These are phyloP conservation scores for Erinaceus europaeus DNA, from an alignment of 2,113 vertebrate genomes.

Conservation along the genomic window DNA sequence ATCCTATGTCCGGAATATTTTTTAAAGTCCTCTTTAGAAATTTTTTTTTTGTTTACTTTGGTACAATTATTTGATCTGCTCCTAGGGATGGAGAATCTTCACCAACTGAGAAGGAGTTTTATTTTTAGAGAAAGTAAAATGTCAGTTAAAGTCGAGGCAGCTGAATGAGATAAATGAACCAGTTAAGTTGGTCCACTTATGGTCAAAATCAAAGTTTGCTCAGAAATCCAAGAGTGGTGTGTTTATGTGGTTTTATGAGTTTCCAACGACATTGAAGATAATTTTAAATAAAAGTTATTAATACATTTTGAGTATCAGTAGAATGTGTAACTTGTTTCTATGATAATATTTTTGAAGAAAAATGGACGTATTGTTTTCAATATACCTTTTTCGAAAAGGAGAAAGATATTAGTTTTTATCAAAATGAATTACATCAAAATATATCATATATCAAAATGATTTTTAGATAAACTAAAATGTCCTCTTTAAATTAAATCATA, in stretches of 20 bases:
- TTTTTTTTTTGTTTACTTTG: constrained; percentile 53
- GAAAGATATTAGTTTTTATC: neutral
- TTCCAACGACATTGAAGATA: constrained; percentile 1
- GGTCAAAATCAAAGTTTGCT: constrained; percentile 58
- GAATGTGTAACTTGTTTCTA: neutral
- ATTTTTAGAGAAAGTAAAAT: constrained; percentile 68
- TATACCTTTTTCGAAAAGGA: neutral
- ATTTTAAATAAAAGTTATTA: constrained; percentile 50
- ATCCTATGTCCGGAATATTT: constrained; percentile 41
- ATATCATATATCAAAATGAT: neutral
- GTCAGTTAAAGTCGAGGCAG: constrained; percentile 54
- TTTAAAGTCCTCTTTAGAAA: constrained; percentile 38
- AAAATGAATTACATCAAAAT: too few species aligned
- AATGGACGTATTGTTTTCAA: neutral
- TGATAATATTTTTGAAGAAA: constrained; percentile 34
- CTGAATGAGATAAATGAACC: constrained; percentile 53
- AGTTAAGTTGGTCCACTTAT: constrained; percentile 55
- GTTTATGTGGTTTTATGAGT: constrained; percentile 34
- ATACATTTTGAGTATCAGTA: neutral
- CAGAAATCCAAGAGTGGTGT: constrained; percentile 33
- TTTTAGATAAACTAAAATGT: constrained; percentile 2
- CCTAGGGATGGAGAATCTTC: constrained; percentile 49
- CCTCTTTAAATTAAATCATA: neutral
- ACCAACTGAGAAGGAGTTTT: constrained; percentile 66
- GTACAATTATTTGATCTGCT: constrained; percentile 54